Evolutionary conservation across 2,888 invertebrate species (phyloP), one percentile per base, ranked within the genome.

Genomic region (Balanococcus diminutus): DNA sequence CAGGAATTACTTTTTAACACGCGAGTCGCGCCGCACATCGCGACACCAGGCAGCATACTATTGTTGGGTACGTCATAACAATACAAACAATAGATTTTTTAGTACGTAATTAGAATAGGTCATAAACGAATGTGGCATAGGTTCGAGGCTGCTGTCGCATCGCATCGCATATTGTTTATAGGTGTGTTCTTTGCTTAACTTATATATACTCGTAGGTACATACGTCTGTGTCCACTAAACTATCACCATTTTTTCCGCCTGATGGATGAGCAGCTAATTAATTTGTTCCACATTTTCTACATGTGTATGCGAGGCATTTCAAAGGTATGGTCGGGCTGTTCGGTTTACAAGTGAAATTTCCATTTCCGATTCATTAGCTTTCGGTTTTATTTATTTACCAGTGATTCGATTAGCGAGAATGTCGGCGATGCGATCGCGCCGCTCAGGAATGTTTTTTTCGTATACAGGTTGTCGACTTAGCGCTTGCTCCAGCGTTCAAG

Each of bases 71-170:
- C 39, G 56, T 83, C 61, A 56, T 32, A 51, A 83, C 83, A 83
- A 83, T 56, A 56, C 61, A 83, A 83, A 83, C 83, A 83, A 83
- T 51, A 28, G 83, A 16, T 25, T 83, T 32, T 83, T 83, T 51
- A 56, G 56, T 56, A 32, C 83, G 83, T 83, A 56, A 83, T 83
- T 56, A 56, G 83, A 83, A 83, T 83, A 83, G 56, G 83, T 83
- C 83, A 83, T 82, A 82, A 75, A 81, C 81, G 25, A 75, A 79
- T 79, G 39, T 42, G 16, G 42, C 16, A 16, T 42, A 14, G 16
- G 42, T 5, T 19, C 51, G 51, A n/a, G 19, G 19, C 51, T 5
- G n/a, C n/a, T n/a, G n/a, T n/a, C n/a, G n/a, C n/a, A n/a, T 5
- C 11, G 75, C n/a, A n/a, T n/a, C n/a, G 75, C 8, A 31, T 28